These are phyloP conservation scores for Margaritifera margaritifera DNA, from an alignment of 2,888 invertebrate genomes.

Conservation along the genomic window DNA sequence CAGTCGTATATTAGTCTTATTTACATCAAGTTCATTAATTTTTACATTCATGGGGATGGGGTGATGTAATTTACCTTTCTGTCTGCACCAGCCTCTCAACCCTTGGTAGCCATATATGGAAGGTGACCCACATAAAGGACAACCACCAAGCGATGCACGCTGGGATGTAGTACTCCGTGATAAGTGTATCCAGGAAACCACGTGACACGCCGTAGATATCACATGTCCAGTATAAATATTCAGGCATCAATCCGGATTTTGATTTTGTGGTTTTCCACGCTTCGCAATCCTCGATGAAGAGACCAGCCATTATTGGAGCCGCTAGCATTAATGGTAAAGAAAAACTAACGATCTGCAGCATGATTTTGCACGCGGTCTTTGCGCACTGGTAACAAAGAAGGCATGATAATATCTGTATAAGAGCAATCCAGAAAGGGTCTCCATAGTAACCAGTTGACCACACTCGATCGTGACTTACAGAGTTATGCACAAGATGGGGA, in stretches of 20 bases:
- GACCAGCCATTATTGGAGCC: conserved; percentile 90
- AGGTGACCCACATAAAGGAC: conserved; percentile 62
- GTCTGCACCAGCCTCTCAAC: conserved; percentile 63
- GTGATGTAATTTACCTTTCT: conserved; percentile 41
- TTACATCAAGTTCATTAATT: too few relatives aligned
- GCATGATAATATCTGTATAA: conserved; percentile 85
- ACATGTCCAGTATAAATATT: conserved; percentile 93
- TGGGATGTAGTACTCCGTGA: conserved; percentile 52
- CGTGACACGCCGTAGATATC: conserved; percentile 80
- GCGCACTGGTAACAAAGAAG: conserved; percentile 94
- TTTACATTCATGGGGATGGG: too few relatives aligned
- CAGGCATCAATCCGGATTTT: conserved; percentile 30
- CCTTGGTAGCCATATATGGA: conserved; percentile 63
- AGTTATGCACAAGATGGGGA: conserved; percentile 45
- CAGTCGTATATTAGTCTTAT: too few relatives aligned
- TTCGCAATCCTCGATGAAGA: conserved; percentile 91
- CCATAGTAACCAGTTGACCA: conserved; percentile 32
- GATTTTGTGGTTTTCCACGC: conserved; percentile 83
- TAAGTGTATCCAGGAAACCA: conserved; percentile 43
- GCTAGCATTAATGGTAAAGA: conserved; percentile 96
- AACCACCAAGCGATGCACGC: conserved; percentile 62
- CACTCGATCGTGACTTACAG: conserved; percentile 36
- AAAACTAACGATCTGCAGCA: conserved; percentile 97
- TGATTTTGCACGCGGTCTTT: conserved; percentile 96
- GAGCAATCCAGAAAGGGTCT: conserved; percentile 55